phyloP scores from a whole-genome alignment of 2,797 vertebrate genomes.

The Remorina albescens region DNA sequence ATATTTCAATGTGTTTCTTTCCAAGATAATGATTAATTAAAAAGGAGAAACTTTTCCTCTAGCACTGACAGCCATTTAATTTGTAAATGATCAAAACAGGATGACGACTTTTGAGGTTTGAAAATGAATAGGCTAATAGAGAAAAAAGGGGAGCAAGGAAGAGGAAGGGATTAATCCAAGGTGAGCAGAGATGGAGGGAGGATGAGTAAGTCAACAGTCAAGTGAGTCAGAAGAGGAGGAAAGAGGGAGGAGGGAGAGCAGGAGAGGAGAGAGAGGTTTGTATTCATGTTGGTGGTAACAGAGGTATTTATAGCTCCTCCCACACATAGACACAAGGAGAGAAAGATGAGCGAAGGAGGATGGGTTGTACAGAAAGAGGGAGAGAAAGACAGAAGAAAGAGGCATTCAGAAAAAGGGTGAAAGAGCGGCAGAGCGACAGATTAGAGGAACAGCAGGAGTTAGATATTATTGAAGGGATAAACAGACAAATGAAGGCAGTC shows the following conservation, averaged over 20 bases:
- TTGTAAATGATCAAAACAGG: neutral
- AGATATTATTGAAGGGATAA: slow-evolving; percentile 44
- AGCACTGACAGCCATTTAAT: neutral
- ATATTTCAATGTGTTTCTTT: too few species aligned
- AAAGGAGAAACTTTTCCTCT: neutral
- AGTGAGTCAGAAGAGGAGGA: slow-evolving; percentile 74
- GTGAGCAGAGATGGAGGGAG: slow-evolving; percentile 45
- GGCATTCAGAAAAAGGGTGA: slow-evolving; percentile 39
- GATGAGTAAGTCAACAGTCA: slow-evolving; percentile 56
- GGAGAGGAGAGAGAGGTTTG: slow-evolving; percentile 71
- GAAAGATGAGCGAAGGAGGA: slow-evolving; percentile 48
- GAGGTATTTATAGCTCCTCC: slow-evolving; percentile 82
- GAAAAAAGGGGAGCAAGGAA: slow-evolving; percentile 6
- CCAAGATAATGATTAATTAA: too few species aligned
- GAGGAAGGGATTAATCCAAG: slow-evolving; percentile 34
- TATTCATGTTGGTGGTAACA: slow-evolving; percentile 81
- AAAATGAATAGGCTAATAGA: neutral
- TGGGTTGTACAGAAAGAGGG: slow-evolving; percentile 31
- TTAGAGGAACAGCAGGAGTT: slow-evolving; percentile 56
- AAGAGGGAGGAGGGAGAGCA: slow-evolving; percentile 47
- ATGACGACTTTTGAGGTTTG: neutral
- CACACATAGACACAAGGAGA: slow-evolving; percentile 63
- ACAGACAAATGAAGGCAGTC: slow-evolving; percentile 35
- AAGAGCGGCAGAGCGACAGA: slow-evolving; percentile 40
- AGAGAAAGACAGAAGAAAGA: slow-evolving; percentile 33